phyloP scores from a whole-genome alignment of 2,113 vertebrate species.

The Alethe diademata region DNA sequence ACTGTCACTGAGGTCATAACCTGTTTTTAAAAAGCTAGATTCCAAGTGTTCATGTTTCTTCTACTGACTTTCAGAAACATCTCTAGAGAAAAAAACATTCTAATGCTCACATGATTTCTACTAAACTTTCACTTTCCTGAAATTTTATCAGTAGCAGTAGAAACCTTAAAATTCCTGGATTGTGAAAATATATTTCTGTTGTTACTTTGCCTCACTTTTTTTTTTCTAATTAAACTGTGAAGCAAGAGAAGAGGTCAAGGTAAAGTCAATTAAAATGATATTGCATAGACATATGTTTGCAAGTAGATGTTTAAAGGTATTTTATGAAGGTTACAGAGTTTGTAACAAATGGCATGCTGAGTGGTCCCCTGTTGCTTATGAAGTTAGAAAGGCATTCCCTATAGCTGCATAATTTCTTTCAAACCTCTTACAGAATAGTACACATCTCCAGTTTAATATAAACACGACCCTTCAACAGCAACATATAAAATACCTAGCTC shows the following conservation, averaged over 20 bases:
- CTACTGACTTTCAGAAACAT: background rate
- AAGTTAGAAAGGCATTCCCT: conserved; percentile 24
- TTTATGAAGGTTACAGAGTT: background rate
- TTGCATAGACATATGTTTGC: background rate
- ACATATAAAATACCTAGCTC: conserved; percentile 24
- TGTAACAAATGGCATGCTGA: background rate
- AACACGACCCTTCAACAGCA: conserved; percentile 19
- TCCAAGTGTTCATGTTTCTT: background rate
- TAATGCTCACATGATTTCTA: background rate
- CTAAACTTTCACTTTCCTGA: background rate
- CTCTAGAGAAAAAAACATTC: background rate
- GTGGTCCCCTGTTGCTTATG: conserved; percentile 19
- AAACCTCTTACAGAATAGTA: conserved; percentile 21
- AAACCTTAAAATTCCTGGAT: background rate
- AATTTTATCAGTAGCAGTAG: background rate
- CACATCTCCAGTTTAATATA: conserved; percentile 24
- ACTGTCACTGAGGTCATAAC: background rate
- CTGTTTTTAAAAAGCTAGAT: background rate
- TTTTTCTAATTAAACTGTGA: background rate
- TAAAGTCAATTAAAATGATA: conserved; percentile 21
- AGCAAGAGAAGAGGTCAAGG: background rate
- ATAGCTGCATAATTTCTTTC: conserved; percentile 16
- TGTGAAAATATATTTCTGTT: background rate
- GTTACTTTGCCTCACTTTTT: background rate
- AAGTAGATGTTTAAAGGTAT: background rate